Evolutionary conservation across 2,113 vertebrate genomes (phyloP), one percentile per base, ranked within the genome.

Genomic region (Cinclus cinclus): DNA sequence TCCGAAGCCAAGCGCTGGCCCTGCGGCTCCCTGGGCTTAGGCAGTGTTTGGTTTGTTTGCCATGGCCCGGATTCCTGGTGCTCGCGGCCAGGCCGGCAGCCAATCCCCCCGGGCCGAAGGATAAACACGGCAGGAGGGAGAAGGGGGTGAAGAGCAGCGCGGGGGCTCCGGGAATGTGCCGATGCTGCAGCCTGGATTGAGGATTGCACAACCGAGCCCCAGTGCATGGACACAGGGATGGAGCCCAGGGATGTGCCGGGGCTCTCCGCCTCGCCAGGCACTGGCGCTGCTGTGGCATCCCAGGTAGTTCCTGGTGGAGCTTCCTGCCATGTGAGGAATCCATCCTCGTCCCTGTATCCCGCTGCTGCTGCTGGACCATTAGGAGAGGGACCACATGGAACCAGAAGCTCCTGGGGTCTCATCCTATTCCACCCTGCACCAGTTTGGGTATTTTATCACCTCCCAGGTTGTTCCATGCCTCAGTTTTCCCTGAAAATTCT

Each of bases 91-190:
- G 91, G 90, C 95, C 37, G 5, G 77, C 70, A 87, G 94, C 97
- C 97, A 97, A 97, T 97, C 91, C 71, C 24, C 84, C 78, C 6
- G 21, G 78, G 67, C 83, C 1, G 7, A 65, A 95, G 95, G 95
- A 95, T 96, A 97, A 97, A 97, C 96, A 97, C 58, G 75, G 93
- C 69, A 47, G 85, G 89, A 78, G 68, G 85, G 59, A 35, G 91
- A 53, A 87, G 87, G 76, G 92, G 93, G 91, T 79, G 91, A 87
- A 44, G 95, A 96, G 93, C 64, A 2, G 76, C 69, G 19, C 41
- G 5, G 59, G 59, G 76, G 94, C 84, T 73, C 74, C 56, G 84
- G 84, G 84, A 87, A 87, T 87, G 84, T 87, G 84, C 84, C 84
- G 84, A 87, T 87, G 84, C 84, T 92, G 97, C 97, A 97, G 86